Conservation (phyloP, 2,888 invertebrate genomes). For the Polymixis flavicincta region DNA sequence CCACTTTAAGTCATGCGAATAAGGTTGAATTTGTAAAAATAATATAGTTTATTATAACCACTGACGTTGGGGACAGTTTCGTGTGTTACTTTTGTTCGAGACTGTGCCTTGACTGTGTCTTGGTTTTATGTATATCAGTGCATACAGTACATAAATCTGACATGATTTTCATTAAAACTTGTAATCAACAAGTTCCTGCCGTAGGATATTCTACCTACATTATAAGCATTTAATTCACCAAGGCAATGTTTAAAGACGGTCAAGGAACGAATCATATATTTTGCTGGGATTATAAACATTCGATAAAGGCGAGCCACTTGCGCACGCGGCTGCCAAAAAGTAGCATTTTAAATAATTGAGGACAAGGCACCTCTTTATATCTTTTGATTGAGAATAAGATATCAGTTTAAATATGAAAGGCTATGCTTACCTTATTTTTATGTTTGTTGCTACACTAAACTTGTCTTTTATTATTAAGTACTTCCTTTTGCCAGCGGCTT, state of each 20-base stretch:
- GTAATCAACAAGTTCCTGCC: slow-evolving; percentile 1
- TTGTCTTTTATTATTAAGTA: neutral
- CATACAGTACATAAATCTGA: too few relatives aligned
- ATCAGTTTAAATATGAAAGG: neutral
- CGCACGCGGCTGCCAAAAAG: slow-evolving; percentile 20
- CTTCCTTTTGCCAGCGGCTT: too few relatives aligned
- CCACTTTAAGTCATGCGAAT: too few relatives aligned
- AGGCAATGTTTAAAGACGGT: slow-evolving; percentile 52
- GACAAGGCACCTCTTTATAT: slow-evolving; percentile 39
- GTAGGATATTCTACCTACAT: neutral
- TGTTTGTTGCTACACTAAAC: neutral
- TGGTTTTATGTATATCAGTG: too few relatives aligned
- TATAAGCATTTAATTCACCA: slow-evolving; percentile 28
- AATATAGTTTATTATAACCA: too few relatives aligned
- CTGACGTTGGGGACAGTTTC: too few relatives aligned
- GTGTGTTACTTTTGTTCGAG: too few relatives aligned
- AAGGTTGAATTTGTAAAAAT: too few relatives aligned
- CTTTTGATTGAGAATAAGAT: slow-evolving; percentile 14
- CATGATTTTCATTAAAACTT: neutral
- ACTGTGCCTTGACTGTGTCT: too few relatives aligned
- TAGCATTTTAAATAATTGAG: slow-evolving; percentile 25
- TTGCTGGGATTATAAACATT: slow-evolving; percentile 53
- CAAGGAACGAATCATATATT: slow-evolving; percentile 48
- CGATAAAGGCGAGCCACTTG: slow-evolving; percentile 53
- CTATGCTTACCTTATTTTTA: neutral